phyloP scores from a whole-genome alignment of 2,113 vertebrate genomes.

The Bombycilla garrulus region DNA sequence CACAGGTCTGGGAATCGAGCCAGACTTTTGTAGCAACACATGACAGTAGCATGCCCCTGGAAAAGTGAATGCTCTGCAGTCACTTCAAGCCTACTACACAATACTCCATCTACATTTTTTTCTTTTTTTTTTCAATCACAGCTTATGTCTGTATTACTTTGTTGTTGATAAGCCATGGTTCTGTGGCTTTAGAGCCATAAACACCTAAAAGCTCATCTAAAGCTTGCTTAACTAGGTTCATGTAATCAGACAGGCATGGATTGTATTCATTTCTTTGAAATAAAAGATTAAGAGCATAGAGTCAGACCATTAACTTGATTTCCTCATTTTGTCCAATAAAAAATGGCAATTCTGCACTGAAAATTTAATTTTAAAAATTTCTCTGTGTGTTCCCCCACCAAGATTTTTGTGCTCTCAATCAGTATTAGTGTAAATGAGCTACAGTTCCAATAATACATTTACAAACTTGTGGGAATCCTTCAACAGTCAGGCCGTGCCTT shows the following conservation, averaged over 20 bases:
- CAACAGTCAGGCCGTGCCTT: background rate
- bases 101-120: background rate
- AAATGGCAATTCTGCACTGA: background rate
- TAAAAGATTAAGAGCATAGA: background rate
- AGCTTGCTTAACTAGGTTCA: background rate
- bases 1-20: background rate
- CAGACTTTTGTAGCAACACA: background rate
- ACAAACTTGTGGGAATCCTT: background rate
- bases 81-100: background rate
- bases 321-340: background rate
- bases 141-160: background rate
- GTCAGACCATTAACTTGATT: background rate
- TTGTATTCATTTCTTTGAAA: background rate
- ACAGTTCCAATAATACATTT: background rate
- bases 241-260: background rate
- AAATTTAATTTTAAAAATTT: background rate
- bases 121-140: background rate
- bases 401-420: background rate
- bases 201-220: background rate
- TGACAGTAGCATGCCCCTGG: background rate
- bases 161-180: background rate
- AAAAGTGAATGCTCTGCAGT: background rate
- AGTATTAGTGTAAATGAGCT: background rate
- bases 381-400: background rate
- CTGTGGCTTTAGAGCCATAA: background rate